Base-by-base conservation (phyloP, 2,797 vertebrate species). In the Threskiornis aethiopicus region DNA sequence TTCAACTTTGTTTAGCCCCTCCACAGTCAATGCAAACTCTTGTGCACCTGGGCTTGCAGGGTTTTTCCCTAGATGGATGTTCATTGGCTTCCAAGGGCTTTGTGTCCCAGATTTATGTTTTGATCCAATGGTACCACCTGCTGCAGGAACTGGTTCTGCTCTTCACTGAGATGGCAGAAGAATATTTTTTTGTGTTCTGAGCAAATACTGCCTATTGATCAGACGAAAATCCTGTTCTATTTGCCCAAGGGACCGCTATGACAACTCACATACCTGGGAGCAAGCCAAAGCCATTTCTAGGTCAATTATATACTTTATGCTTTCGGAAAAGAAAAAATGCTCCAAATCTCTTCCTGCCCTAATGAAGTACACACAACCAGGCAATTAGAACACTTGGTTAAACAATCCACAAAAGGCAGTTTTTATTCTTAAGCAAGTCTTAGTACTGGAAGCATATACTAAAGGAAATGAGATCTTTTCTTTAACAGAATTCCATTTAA, bases 21-120 rank as follows among this genome's bases (percentile, higher is more conserved):
- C 42, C 44, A 80, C 11, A 54, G 31, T 47, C 61, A 57, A 4
- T 25, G 64, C 9, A 31, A 67, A 20, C 37, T 26, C 44, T 26
- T 0, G 16, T 29, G 31, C 39, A 42, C 10, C n/a, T 51, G 13
- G 9, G 16, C 26, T 12, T 46, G 39, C 0, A 1, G 16, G 5
- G 0, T 5, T 62, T 78, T 59, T n/a, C 37, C 70, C 29, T 2
- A 41, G 33, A 5, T 11, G 13, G 22, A 54, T 21, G 24, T 6
- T 52, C 33, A 13, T 3, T 28, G 10, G 1, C 17, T 58, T 49
- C 62, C 33, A 13, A n/a, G 11, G 44, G 12, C 2, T 25, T 24
- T 59, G 21, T 33, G 51, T 29, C 54, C 44, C 55, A 20, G 13
- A 8, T 41, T 28, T 49, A 31, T 55, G 33, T 41, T 52, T 14